These are phyloP conservation scores for Dorcus parallelipipedus DNA, from an alignment of 2,888 invertebrate genomes.

Conservation along the genomic window DNA sequence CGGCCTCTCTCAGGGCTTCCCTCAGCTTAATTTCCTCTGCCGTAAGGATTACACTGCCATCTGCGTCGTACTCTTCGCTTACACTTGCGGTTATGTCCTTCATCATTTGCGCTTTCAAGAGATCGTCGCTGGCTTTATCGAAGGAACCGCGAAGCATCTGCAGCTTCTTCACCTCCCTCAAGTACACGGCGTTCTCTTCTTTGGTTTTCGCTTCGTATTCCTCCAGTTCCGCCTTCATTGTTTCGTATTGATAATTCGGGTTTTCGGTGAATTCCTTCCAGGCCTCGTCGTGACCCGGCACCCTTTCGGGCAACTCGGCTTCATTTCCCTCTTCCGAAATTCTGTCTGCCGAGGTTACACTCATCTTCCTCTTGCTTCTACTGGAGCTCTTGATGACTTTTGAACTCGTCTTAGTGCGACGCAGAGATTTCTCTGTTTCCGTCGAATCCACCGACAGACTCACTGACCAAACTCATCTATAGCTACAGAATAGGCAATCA, in stretches of 20 bases:
- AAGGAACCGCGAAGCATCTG: conserved; percentile 20
- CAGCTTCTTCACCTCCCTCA: conserved; percentile 25
- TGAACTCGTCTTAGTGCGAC: conserved; percentile 13
- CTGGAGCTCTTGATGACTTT: conserved; percentile 14
- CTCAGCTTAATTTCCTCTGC: conserved; percentile 21
- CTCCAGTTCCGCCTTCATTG: conserved; percentile 19
- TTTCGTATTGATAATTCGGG: conserved; percentile 20
- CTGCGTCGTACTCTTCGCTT: conserved; percentile 17
- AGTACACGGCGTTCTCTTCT: conserved; percentile 23
- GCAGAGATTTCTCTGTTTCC: neutral
- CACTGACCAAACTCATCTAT: neutral
- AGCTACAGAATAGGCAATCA: neutral
- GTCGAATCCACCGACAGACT: neutral
- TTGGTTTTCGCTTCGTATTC: conserved; percentile 23
- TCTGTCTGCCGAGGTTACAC: conserved; percentile 7
- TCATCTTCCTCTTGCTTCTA: conserved; percentile 16
- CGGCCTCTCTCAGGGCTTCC: conserved; percentile 24
- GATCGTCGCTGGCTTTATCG: conserved; percentile 27
- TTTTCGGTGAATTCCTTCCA: conserved; percentile 28
- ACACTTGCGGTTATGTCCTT: conserved; percentile 15
- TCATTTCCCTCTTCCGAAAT: conserved; percentile 6
- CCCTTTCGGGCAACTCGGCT: conserved; percentile 15
- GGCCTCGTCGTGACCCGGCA: conserved; percentile 29
- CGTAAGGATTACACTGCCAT: conserved; percentile 7
- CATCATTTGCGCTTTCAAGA: conserved; percentile 22